Evolutionary conservation across 2,797 vertebrate genomes (phyloP), one percentile per base, ranked within the genome.

Genomic region (Cuniculus paca): DNA sequence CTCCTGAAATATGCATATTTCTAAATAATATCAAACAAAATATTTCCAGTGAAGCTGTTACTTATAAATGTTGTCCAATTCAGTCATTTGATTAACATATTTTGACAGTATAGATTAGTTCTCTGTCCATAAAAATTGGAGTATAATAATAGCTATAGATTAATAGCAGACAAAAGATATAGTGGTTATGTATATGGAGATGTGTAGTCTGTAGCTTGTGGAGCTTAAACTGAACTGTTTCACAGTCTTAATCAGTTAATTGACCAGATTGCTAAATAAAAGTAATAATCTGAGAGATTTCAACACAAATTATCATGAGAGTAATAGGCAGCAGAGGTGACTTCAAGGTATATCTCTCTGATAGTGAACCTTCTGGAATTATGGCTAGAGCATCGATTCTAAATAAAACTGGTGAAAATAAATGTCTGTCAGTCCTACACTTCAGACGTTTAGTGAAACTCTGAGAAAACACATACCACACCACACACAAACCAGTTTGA

Each of bases 231-330:
- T 2, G 58, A 94, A 95, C 80, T 20, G 10, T 80, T 90, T 94
- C 39, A 65, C 68, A 14, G 50, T 91, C 52, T 95, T 88, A 82
- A 88, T 63, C 97, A 82, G 34, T 78, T 19, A 14, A 60, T 60
- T 86, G 94, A 42, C 75, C 83, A 60, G 89, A 92, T 72, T 60
- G 90, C 94, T 89, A 97, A 95, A 95, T 95, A 86, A 86, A 94
- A 79, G 48, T 86, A 94, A 48, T 28, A 82, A 3, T 95, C 88
- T 28, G 90, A 52, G 91, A 50, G 72, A 92, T 88, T 39, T 17
- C 77, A 60, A 88, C 8, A 72, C 6, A 92, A 52, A 36, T 20
- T 88, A 1, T 95, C 68, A 63, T 86, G 87, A 68, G 56, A 75
- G 54, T 54, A 34, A 83, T 24, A 81, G 81, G 84, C 22, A 42